Base-by-base conservation (phyloP, 2,113 vertebrate species). In the Oophaga pumilio region DNA sequence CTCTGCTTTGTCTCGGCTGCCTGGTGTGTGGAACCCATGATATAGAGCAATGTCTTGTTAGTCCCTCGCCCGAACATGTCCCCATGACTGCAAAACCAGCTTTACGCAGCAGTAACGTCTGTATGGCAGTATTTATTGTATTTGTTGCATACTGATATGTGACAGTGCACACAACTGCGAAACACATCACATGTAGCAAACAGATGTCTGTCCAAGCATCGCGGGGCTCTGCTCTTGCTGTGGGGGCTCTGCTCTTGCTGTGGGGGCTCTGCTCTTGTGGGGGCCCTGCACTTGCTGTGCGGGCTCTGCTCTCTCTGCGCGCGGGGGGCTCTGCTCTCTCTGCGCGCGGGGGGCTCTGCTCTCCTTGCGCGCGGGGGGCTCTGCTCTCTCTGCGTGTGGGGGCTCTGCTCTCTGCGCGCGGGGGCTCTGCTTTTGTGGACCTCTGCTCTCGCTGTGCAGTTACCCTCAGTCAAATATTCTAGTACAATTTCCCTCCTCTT, bases 61-160 rank as follows among this genome's bases (percentile, higher is more conserved):
- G 28, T 17, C 52, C 52, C 22, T 57, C 52, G 60, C 22, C 57
- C 56, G 20, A 17, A 28, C 22, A 8, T 28, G 78, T 62, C 81
- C 81, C 64, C 49, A 52, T 69, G 81, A 83, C 81, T 83, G 81
- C 81, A 83, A 53, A 82, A 52, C 13, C 62, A 26, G 22, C 57
- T 80, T 1, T 60, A 6, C 8, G 8, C 24, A 80, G 56, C 43
- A 79, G 53, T 57, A 52, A 52, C 0, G 22, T 68, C 20, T 12
- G 43, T 53, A 15, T 28, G 81, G 62, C 81, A 83, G 62, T 83
- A 83, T 82, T 82, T 82, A 68, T 66, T 82, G 20, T 82, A 82
- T 82, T 82, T 82, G 66, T 80, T 60, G 33, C 80, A 24, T 69
- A 53, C 64, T 83, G 26, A 62, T 81, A 26, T 80, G 57, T 43